Base-by-base conservation (phyloP, 2,888 invertebrate genomes). In the Philereme vetulata region DNA sequence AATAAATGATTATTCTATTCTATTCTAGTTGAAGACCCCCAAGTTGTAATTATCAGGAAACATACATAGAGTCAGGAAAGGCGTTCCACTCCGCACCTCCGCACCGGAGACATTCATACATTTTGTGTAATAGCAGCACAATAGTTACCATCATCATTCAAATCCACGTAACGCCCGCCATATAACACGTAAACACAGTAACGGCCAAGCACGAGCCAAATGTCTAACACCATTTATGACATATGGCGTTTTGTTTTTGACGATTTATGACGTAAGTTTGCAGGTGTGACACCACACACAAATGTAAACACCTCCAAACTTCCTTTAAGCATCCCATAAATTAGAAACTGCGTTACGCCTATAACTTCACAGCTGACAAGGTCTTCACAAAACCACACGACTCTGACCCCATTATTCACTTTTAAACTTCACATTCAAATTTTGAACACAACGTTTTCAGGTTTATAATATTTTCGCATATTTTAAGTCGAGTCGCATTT, bases 151-250 rank as follows among this genome's bases (percentile, higher is more conserved):
- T 85, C 81, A 67, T 89, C 84, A 48, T 72, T 81, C 55, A 85
- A 76, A 64, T 87, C 82, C 72, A 80, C 78, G 79, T 80, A 84
- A 32, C 82, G 77, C 56, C 83, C 85, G 74, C 68, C 74, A 64
- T 77, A 77, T 70, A 86, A 53, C 64, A 83, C 67, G 70, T 78
- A 82, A 47, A 83, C 74, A 74, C 75, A 72, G 69, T 84, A 86
- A 44, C 78, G 75, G 62, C 79, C 81, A 60, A 86, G 67, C 55
- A 72, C 76, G 56, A 86, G 62, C 81, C 85, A 84, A 65, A 78
- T 80, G 70, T 85, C 82, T 72, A 87, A 85, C 80, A 84, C 78
- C 84, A 90, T 90, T 85, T 88, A 82, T 76, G 78, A 75, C 71
- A 74, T 77, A 65, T 66, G 67, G 51, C 55, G 68, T 68, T 50